phyloP scores from a whole-genome alignment of 2,888 invertebrate species.

The Drosophila imparisetae region DNA sequence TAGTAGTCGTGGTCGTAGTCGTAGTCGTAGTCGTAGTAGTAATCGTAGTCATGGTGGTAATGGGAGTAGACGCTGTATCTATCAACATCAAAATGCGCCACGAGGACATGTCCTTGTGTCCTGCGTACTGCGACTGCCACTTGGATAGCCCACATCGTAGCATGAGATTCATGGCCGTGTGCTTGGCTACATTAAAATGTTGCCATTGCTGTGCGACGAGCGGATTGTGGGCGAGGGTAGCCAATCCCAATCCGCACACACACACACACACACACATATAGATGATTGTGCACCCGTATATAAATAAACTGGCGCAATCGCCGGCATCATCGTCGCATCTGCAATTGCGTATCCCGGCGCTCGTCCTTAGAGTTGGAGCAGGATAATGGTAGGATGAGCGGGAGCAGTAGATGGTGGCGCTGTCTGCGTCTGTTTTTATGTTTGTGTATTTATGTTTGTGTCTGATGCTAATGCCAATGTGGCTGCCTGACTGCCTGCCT shows the following conservation, averaged over 20 bases:
- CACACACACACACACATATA: background rate
- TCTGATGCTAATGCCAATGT: constrained; percentile 60
- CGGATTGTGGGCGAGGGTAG: background rate
- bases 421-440: constrained; percentile 60
- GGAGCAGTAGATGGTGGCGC: constrained; percentile 32
- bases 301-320: constrained; percentile 78
- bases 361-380: constrained; percentile 33
- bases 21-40: constrained; percentile 6
- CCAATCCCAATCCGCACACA: constrained; percentile 28
- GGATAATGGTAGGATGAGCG: background rate
- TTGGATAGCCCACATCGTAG: constrained; percentile 48
- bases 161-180: constrained; percentile 66
- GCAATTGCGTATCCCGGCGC: constrained; percentile 73
- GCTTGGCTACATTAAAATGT: constrained; percentile 71
- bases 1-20: background rate
- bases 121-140: constrained; percentile 12
- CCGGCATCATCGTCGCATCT: constrained; percentile 76
- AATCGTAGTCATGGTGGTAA: constrained; percentile 12
- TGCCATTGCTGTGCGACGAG: constrained; percentile 46
- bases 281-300: constrained; percentile 46
- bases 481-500: constrained; percentile 30
- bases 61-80: constrained; percentile 51
- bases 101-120: constrained; percentile 26
- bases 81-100: constrained; percentile 70
- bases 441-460: constrained; percentile 61